These are phyloP conservation scores for Ellobium chinense DNA, from an alignment of 2,888 invertebrate genomes.

Conservation along the genomic window DNA sequence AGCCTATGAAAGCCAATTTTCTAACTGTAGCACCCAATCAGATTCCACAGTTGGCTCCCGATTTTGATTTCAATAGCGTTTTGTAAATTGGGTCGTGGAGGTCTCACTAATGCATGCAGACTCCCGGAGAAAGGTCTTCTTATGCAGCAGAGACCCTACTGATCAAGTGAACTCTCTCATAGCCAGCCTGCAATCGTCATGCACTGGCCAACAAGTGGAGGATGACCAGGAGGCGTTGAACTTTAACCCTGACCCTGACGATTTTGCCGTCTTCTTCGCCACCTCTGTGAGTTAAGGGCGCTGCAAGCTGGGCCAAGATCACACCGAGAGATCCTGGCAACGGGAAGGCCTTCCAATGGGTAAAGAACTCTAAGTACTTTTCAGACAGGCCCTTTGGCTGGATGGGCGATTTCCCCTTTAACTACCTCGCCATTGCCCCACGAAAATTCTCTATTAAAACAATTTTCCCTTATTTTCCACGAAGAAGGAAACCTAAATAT, in stretches of 20 bases:
- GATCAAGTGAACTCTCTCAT: neutral
- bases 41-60: no score
- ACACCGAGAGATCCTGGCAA: conserved; percentile 11
- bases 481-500: no score
- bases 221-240: neutral
- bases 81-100: no score
- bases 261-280: conserved; percentile 17
- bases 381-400: conserved; percentile 29
- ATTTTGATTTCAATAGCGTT: no score
- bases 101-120: neutral
- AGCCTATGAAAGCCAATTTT: no score
- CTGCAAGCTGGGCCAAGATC: conserved; percentile 28
- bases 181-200: neutral
- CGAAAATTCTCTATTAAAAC: no score
- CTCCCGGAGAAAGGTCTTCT: neutral
- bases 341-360: neutral
- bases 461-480: no score
- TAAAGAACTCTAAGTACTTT: neutral
- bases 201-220: no score
- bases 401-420: conserved; percentile 38
- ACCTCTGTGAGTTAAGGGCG: conserved; percentile 18
- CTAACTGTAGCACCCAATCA: no score
- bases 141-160: neutral
- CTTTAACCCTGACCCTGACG: neutral
- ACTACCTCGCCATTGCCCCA: conserved; percentile 18